phyloP scores from a whole-genome alignment of 2,888 invertebrate genomes.

The Thereva nobilitata region DNA sequence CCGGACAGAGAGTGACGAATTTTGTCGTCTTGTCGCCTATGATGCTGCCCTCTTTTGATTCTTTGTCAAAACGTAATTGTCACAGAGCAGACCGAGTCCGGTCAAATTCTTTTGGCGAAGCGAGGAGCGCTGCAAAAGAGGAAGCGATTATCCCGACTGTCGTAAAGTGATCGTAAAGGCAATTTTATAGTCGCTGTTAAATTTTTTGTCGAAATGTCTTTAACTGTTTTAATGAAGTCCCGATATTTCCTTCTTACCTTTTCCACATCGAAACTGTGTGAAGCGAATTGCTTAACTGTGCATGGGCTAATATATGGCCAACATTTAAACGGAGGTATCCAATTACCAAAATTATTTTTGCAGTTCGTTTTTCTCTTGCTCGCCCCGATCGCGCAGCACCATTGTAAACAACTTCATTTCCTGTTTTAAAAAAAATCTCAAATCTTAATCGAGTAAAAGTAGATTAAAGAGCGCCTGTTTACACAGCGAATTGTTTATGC shows the following conservation, averaged over 20 bases:
- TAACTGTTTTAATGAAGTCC: constrained; percentile 33
- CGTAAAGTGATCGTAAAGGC: constrained; percentile 32
- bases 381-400: too few species aligned
- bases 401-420: too few species aligned
- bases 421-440: too few species aligned
- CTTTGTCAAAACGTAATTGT: neutral
- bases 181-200: constrained; percentile 32
- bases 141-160: constrained; percentile 29
- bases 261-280: constrained; percentile 14
- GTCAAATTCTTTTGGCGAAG: neutral
- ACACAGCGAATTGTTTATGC: too few species aligned
- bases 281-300: constrained; percentile 27
- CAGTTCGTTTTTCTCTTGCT: too few species aligned
- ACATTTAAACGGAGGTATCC: constrained; percentile 11
- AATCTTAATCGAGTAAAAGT: too few species aligned
- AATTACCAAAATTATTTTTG: constrained; percentile 13
- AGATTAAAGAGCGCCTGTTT: too few species aligned
- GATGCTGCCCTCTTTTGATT: too few species aligned
- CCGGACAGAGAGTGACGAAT: too few species aligned
- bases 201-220: constrained; percentile 30
- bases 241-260: constrained; percentile 25
- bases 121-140: neutral
- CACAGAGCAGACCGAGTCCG: constrained; percentile 16
- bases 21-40: too few species aligned
- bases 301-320: constrained; percentile 17